Evolutionary conservation across 2,797 vertebrate species (phyloP).

Genomic region (Acridotheres tristis): DNA sequence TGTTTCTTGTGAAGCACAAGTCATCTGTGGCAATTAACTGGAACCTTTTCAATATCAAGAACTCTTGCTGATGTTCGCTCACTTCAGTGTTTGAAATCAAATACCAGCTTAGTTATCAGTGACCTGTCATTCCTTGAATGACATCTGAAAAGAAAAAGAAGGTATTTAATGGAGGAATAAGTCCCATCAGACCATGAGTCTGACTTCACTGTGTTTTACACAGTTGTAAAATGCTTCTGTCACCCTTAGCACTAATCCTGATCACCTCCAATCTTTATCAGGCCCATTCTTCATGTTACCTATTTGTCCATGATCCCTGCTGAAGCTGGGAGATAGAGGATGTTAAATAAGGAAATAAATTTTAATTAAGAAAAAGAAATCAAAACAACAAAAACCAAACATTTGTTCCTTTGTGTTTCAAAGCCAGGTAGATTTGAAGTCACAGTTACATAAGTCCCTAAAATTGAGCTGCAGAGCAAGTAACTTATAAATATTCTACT

Average conservation of each 20-base stretch:
- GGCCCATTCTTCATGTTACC: background rate
- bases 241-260: background rate
- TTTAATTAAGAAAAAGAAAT: background rate
- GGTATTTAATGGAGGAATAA: background rate
- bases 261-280: background rate
- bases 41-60: background rate
- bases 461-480: background rate
- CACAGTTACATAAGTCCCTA: background rate
- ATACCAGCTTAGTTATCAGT: background rate
- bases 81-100: background rate
- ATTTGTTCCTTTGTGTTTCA: background rate
- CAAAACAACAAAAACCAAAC: accelerated
- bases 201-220: background rate
- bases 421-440: background rate
- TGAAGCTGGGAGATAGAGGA: background rate
- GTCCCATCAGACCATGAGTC: background rate
- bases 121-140: background rate
- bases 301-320: background rate
- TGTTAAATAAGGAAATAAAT: background rate
- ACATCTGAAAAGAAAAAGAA: background rate
- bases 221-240: background rate
- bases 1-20: background rate
- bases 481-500: background rate
- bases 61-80: background rate
- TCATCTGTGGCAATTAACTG: background rate